phyloP scores from a whole-genome alignment of 2,888 invertebrate genomes.

The Lithophane socia region DNA sequence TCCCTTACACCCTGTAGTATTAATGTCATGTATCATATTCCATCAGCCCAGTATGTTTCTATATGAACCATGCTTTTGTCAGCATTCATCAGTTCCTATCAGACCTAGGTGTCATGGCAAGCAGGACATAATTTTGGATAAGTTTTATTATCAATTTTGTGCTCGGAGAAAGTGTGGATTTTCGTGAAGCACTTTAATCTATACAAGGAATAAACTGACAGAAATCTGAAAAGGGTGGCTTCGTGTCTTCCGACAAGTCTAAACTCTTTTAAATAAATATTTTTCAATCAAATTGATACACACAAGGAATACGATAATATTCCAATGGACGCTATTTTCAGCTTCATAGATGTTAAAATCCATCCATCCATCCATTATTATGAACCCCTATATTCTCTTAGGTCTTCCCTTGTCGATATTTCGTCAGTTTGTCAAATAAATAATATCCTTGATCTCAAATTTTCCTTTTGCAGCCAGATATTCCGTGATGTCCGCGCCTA shows the following conservation, averaged over 20 bases:
- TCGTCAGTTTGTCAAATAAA: no score
- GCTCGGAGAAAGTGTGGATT: neutral
- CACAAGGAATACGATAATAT: neutral
- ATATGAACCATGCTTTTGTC: neutral
- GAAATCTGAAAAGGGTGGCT: neutral
- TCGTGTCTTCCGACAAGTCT: neutral
- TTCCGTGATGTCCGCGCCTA: neutral
- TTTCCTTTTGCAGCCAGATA: slow-evolving; percentile 15
- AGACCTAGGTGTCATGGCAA: neutral
- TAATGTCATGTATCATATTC: neutral
- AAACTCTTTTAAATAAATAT: neutral
- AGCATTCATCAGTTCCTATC: neutral
- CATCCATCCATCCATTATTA: no score
- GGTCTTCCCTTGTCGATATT: no score
- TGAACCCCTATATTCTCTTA: no score
- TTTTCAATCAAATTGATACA: neutral
- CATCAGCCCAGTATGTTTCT: no score
- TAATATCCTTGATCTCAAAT: neutral
- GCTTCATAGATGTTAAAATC: no score
- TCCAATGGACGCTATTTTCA: neutral
- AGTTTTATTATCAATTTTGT: neutral
- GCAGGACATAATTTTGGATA: neutral
- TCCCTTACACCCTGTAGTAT: neutral
- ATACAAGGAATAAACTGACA: neutral
- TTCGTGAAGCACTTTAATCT: neutral